Conservation (phyloP, 2,797 vertebrate genomes). For the Pangasius krempfi region DNA sequence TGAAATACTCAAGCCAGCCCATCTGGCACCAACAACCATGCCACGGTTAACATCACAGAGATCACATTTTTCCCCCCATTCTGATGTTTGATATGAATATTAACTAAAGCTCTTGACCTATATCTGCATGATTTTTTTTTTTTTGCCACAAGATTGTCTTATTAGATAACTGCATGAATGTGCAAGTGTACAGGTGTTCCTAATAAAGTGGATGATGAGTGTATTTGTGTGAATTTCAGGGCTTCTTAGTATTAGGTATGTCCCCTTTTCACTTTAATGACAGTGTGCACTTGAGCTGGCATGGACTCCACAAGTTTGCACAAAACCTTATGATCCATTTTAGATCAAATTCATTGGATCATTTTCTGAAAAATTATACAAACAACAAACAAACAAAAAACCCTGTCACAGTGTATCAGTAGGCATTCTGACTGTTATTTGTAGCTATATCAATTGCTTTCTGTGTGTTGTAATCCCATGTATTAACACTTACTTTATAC, state of each 20-base stretch:
- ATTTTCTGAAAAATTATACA: not conserved
- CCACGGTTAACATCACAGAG: not conserved
- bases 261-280: not conserved
- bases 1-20: not conserved
- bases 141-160: not conserved
- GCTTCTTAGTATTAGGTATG: not conserved
- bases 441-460: not conserved
- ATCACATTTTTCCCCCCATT: not conserved
- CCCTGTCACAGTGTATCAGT: not conserved
- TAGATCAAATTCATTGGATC: not conserved
- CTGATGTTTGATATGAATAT: not conserved
- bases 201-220: not conserved
- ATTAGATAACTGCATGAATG: not conserved
- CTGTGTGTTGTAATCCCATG: not conserved
- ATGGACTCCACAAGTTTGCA: not conserved
- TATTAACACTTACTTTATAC: not conserved
- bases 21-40: not conserved
- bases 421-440: not conserved
- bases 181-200: not conserved
- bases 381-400: not conserved
- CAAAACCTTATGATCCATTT: not conserved
- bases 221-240: not conserved
- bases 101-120: not conserved
- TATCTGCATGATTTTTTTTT: not conserved
- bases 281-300: no score